These are phyloP conservation scores for Philaethria dido DNA, from an alignment of 2,888 invertebrate genomes.

Conservation along the genomic window DNA sequence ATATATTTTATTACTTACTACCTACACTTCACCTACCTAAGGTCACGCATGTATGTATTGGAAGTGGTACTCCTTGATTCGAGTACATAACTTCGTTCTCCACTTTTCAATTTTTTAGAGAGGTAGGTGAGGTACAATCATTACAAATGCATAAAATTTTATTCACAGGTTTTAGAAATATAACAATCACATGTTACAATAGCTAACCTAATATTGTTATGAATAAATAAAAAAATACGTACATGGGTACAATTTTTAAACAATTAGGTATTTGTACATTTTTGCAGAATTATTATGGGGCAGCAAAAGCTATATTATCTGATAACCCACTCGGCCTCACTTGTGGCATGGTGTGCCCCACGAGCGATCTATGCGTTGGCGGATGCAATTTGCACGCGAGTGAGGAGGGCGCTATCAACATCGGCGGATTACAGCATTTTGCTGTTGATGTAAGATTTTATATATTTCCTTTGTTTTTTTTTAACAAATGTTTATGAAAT, in stretches of 20 bases:
- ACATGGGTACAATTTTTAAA: too few relatives aligned
- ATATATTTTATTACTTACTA: too few relatives aligned
- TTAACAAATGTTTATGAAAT: too few relatives aligned
- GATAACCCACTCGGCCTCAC: constrained; percentile 98
- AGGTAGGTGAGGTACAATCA: too few relatives aligned
- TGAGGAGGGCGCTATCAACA: constrained; percentile 99
- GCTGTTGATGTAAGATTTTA: constrained; percentile 92
- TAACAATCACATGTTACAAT: too few relatives aligned
- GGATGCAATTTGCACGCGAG: constrained; percentile 98
- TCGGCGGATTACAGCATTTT: constrained; percentile 98
- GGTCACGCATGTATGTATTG: too few relatives aligned
- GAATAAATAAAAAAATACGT: not conserved
- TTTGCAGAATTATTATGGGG: constrained; percentile 97
- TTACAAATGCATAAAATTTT: too few relatives aligned
- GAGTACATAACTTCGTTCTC: too few relatives aligned
- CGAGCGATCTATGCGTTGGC: constrained; percentile 98
- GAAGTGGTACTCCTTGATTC: too few relatives aligned
- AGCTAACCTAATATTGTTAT: not conserved
- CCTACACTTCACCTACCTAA: too few relatives aligned
- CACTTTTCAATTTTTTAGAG: too few relatives aligned
- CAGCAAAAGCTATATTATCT: constrained; percentile 97
- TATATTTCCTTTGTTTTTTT: not conserved
- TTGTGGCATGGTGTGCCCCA: constrained; percentile 99
- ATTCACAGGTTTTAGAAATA: too few relatives aligned
- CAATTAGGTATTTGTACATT: not conserved